These are phyloP conservation scores for Syndactyla subalaris DNA, from an alignment of 2,797 vertebrate genomes.

Conservation along the genomic window DNA sequence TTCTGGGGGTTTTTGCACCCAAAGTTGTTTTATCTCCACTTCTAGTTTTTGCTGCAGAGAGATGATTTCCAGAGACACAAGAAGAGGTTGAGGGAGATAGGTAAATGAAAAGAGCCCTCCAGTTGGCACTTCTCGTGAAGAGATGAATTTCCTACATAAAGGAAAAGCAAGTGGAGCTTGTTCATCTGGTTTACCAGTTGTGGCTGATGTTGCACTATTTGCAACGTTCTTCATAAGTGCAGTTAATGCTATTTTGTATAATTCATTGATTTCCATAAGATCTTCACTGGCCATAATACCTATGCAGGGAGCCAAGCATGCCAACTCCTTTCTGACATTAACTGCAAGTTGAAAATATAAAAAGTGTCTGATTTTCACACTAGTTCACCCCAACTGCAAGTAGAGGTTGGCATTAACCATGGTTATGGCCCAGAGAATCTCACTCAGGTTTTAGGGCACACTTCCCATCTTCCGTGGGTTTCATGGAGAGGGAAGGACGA, in stretches of 20 bases:
- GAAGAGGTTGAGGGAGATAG: background rate
- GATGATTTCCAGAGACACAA: background rate
- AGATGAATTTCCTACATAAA: background rate
- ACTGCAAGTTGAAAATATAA: background rate
- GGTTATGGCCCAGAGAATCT: background rate
- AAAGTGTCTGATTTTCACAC: background rate
- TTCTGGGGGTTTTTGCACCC: background rate
- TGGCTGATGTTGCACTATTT: background rate
- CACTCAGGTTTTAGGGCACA: background rate
- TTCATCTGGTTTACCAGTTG: background rate
- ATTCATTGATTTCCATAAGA: background rate
- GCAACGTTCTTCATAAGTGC: fast-evolving
- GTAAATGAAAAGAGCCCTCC: background rate
- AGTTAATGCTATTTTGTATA: conserved; percentile 43
- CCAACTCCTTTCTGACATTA: background rate
- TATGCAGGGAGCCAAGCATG: background rate
- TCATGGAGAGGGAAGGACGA: background rate
- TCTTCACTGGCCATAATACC: background rate
- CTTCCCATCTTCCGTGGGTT: background rate
- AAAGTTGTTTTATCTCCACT: background rate
- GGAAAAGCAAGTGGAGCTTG: background rate
- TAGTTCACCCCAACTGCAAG: background rate
- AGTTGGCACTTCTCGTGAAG: background rate
- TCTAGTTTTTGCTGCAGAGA: background rate
- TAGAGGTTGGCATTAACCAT: background rate